Conservation (phyloP, 2,113 vertebrate species). For the Phaethornis superciliosus region DNA sequence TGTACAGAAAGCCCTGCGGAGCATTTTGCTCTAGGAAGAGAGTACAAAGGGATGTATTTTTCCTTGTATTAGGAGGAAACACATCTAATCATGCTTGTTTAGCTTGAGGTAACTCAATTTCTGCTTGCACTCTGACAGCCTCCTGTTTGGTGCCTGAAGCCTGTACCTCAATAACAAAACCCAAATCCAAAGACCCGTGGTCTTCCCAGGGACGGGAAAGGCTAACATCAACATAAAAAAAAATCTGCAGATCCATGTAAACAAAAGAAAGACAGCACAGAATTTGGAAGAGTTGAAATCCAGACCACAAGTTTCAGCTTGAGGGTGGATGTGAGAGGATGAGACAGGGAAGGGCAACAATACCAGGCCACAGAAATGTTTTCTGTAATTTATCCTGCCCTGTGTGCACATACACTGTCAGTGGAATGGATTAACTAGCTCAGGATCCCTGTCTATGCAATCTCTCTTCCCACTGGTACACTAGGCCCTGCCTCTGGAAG, state of each 20-base stretch:
- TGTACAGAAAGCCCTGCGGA: not conserved
- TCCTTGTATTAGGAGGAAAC: not conserved
- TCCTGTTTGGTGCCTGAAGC: not conserved
- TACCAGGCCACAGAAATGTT: not conserved
- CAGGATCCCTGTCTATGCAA: not conserved
- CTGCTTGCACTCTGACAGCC: not conserved
- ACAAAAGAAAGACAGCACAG: not conserved
- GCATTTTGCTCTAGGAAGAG: not conserved
- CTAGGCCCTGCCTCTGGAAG: not conserved
- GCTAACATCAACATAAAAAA: not conserved
- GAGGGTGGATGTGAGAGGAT: not conserved
- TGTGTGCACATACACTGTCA: accelerated
- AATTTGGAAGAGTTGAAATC: not conserved
- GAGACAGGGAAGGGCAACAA: not conserved
- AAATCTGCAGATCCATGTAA: not conserved
- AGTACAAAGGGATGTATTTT: conserved; percentile 9
- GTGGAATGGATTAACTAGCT: not conserved
- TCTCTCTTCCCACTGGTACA: not conserved
- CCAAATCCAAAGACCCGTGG: not conserved
- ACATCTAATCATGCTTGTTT: conserved; percentile 21
- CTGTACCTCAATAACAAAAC: not conserved
- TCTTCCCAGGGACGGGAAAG: not conserved
- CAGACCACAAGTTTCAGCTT: not conserved
- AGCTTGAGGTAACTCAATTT: conserved; percentile 8
- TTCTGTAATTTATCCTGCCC: not conserved